phyloP scores from a whole-genome alignment of 2,113 vertebrate genomes.

The Micronycteris hirsuta region DNA sequence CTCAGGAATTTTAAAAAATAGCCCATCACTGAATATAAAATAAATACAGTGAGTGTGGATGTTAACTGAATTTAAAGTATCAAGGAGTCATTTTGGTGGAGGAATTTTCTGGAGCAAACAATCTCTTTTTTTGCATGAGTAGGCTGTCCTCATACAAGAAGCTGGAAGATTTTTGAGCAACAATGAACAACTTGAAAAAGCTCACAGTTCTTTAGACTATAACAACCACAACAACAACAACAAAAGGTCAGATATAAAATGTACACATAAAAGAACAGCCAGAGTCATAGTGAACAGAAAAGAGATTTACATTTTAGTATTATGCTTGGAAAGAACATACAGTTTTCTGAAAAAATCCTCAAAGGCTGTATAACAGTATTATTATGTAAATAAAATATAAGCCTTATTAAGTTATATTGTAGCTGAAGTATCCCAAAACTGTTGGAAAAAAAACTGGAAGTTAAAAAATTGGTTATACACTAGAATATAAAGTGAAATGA shows the following conservation, averaged over 20 bases:
- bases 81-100: not conserved
- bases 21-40: not conserved
- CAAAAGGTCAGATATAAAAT: not conserved
- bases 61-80: conserved; percentile 5
- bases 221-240: not conserved
- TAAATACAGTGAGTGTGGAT: not conserved
- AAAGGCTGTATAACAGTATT: not conserved
- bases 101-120: not conserved
- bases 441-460: not conserved
- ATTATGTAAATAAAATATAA: not conserved
- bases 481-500: not conserved
- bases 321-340: not conserved
- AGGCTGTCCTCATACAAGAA: not conserved
- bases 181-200: not conserved
- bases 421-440: not conserved
- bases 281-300: not conserved
- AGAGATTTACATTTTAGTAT: not conserved
- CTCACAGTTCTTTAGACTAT: not conserved
- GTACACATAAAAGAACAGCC: not conserved
- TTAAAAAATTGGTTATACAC: not conserved
- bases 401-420: not conserved
- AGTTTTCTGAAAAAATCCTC: not conserved
- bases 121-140: not conserved
- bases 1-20: not conserved
- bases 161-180: not conserved